phyloP scores from a whole-genome alignment of 2,888 invertebrate species.

The Agonum fuliginosum region DNA sequence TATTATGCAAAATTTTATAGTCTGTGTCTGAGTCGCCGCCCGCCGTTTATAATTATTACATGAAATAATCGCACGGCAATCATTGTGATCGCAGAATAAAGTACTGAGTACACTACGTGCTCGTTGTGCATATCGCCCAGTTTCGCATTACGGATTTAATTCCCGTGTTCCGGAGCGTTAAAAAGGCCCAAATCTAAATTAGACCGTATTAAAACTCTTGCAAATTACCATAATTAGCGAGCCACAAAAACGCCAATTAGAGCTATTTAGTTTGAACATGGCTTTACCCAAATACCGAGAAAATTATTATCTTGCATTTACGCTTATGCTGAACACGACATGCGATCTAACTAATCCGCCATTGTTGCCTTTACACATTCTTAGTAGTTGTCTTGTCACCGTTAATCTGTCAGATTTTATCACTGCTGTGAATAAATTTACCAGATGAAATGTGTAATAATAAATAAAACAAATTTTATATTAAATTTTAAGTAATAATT shows the following conservation, averaged over 20 bases:
- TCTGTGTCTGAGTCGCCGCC: slow-evolving; percentile 23
- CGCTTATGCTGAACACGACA: neutral
- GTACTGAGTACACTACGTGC: slow-evolving; percentile 9
- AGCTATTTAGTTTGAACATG: slow-evolving; percentile 27
- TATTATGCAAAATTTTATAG: slow-evolving; percentile 58
- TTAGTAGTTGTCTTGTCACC: too few species aligned
- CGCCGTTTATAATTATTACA: slow-evolving; percentile 45
- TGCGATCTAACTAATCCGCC: slow-evolving; percentile 6
- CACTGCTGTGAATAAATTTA: slow-evolving; percentile 44
- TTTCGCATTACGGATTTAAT: slow-evolving; percentile 30
- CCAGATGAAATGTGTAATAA: slow-evolving; percentile 6
- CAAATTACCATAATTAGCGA: slow-evolving; percentile 53
- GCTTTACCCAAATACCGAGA: slow-evolving; percentile 44
- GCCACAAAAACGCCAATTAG: slow-evolving; percentile 52
- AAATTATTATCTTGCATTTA: slow-evolving; percentile 26
- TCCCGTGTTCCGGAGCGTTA: slow-evolving; percentile 41
- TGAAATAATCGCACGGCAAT: slow-evolving; percentile 36
- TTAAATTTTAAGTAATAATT: slow-evolving; percentile 14
- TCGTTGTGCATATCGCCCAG: slow-evolving; percentile 23
- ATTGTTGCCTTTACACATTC: slow-evolving; percentile 12
- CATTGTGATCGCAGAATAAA: slow-evolving; percentile 17
- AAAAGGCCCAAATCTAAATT: slow-evolving; percentile 51
- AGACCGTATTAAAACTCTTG: slow-evolving; percentile 34
- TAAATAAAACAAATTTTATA: slow-evolving; percentile 24
- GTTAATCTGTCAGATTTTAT: slow-evolving; percentile 5